Conservation (phyloP, 2,888 invertebrate species). For the Drosophila quinaria region DNA sequence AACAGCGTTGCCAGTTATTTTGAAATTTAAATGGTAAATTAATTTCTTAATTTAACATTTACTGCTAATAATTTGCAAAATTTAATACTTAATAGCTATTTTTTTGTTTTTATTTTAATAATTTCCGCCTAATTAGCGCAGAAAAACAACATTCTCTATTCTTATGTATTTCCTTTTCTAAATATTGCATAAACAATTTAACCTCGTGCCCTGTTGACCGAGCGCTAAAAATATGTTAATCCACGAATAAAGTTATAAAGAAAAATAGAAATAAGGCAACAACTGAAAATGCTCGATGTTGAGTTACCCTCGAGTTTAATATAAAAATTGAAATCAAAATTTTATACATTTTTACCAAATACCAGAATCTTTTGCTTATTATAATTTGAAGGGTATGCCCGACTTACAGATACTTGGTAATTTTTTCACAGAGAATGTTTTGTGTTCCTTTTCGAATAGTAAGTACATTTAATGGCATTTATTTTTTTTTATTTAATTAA, state of each 20-base stretch:
- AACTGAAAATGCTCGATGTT: background rate
- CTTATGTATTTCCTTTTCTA: constrained; percentile 65
- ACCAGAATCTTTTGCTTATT: background rate
- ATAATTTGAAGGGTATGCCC: background rate
- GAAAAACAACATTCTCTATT: constrained; percentile 54
- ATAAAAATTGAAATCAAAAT: background rate
- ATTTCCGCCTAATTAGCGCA: constrained; percentile 55
- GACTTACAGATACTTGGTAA: background rate
- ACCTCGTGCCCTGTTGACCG: constrained; percentile 82
- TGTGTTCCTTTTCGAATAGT: background rate
- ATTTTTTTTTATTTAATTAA: background rate
- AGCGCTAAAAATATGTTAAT: constrained; percentile 64
- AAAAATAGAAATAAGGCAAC: background rate
- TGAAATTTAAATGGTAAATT: background rate
- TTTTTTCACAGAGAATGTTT: background rate
- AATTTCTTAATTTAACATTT: background rate
- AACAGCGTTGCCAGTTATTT: constrained; percentile 43
- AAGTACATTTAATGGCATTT: background rate
- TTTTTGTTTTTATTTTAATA: constrained; percentile 32
- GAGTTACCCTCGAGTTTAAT: background rate
- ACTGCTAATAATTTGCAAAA: constrained; percentile 11
- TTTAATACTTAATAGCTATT: constrained; percentile 24
- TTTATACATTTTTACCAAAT: background rate
- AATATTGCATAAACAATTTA: constrained; percentile 45
- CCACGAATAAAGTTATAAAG: constrained; percentile 20